phyloP scores from a whole-genome alignment of 2,797 vertebrate genomes.

The Aldrovandia affinis region DNA sequence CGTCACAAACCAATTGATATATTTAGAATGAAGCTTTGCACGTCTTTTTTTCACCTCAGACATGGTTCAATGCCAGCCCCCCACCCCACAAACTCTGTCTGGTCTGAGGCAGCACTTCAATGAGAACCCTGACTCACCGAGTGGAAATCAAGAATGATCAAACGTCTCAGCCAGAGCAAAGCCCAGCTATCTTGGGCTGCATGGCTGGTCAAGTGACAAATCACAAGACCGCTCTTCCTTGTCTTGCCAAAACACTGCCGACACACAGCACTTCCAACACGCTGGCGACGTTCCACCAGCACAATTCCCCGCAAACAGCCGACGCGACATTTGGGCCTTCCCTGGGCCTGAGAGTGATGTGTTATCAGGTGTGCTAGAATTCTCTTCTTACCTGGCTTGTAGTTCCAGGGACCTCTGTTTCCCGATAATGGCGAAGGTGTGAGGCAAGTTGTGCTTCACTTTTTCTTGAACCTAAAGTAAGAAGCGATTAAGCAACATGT shows the following conservation, averaged over 20 bases:
- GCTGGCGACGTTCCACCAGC: neutral
- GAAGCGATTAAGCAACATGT: slow-evolving; percentile 1
- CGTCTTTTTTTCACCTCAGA: neutral
- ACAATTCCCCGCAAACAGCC: neutral
- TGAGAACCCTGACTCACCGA: neutral
- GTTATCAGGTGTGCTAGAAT: no score
- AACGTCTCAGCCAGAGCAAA: neutral
- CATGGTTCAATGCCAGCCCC: neutral
- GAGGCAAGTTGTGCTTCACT: slow-evolving; percentile 82
- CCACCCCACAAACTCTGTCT: neutral
- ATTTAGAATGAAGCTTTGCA: neutral
- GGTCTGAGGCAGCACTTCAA: neutral
- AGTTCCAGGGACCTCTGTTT: slow-evolving; percentile 90
- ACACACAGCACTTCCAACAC: neutral
- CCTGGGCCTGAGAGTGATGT: no score
- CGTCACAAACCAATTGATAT: neutral
- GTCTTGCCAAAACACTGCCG: neutral
- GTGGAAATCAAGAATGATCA: slow-evolving; percentile 13
- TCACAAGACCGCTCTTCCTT: slow-evolving; percentile 17
- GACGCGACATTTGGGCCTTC: neutral
- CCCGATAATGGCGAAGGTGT: slow-evolving; percentile 86
- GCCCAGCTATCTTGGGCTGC: neutral
- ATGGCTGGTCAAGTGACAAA: slow-evolving; percentile 9
- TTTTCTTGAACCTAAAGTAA: slow-evolving; percentile 87
- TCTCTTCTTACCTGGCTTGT: slow-evolving; percentile 82